A percentile compares a stretch with the other conserved stretches of the same genome.
Evolutionary conservation across 2,113 vertebrate species (phyloP).

Genomic region (Azemiops feae): DNA sequence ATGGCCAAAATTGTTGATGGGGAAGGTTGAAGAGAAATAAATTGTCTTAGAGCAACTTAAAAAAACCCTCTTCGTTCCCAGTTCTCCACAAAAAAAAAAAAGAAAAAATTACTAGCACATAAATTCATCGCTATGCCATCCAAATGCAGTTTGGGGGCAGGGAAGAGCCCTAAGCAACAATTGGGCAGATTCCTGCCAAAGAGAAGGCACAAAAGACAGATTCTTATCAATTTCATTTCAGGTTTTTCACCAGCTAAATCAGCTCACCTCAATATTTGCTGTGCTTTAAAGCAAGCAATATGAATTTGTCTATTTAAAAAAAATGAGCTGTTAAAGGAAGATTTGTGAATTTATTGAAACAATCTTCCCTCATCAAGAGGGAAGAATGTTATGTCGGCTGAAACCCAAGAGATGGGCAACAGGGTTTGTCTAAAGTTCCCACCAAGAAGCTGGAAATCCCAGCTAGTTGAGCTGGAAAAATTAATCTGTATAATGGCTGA

Average conservation of each 20-base stretch:
- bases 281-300: background rate
- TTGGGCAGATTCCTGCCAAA: background rate
- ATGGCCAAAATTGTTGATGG: background rate
- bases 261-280: background rate
- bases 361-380: background rate
- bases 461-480: background rate
- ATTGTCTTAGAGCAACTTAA: background rate
- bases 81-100: background rate
- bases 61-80: background rate
- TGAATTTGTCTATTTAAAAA: background rate
- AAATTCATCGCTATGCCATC: background rate
- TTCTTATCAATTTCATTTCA: background rate
- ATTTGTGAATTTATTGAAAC: background rate
- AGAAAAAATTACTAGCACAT: background rate
- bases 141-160: background rate
- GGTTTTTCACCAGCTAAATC: background rate
- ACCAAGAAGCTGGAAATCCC: background rate
- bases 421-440: background rate
- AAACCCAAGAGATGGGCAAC: background rate
- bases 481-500: background rate
- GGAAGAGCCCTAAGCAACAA: too few relatives aligned
- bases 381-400: background rate
- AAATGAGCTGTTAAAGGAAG: background rate
- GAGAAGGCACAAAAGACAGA: background rate
- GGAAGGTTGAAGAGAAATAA: background rate